These are phyloP conservation scores for Sinopyrophorus schimmeli DNA, from an alignment of 2,888 invertebrate genomes.

Conservation along the genomic window DNA sequence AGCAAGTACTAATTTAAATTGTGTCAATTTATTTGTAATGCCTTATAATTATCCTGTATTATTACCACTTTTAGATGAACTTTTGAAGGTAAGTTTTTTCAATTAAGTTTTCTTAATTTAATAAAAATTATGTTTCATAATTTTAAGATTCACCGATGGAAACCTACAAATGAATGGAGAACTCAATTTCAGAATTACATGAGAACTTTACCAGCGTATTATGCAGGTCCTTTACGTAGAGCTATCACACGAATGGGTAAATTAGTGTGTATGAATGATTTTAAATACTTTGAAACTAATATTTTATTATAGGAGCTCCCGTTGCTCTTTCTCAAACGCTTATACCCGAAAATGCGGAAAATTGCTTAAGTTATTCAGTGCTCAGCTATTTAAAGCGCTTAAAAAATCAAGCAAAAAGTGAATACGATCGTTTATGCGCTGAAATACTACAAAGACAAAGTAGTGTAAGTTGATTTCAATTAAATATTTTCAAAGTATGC, in stretches of 20 bases:
- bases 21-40: slow-evolving; percentile 96
- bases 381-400: slow-evolving; percentile 93
- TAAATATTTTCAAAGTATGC: too few relatives aligned
- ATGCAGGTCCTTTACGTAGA: slow-evolving; percentile 83
- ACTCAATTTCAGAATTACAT: slow-evolving; percentile 92
- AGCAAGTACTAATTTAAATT: slow-evolving; percentile 89
- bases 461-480: slow-evolving; percentile 49
- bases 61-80: slow-evolving; percentile 87
- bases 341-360: slow-evolving; percentile 91
- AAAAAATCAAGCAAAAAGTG: slow-evolving; percentile 91
- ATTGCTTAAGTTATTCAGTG: slow-evolving; percentile 89
- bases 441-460: slow-evolving; percentile 71
- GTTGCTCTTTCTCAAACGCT: slow-evolving; percentile 79
- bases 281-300: slow-evolving; percentile 3
- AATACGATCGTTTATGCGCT: slow-evolving; percentile 84
- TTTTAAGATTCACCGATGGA: slow-evolving; percentile 87
- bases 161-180: slow-evolving; percentile 91
- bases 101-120: slow-evolving; percentile 2
- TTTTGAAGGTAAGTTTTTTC: slow-evolving; percentile 72
- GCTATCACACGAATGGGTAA: slow-evolving; percentile 86
- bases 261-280: too few relatives aligned
- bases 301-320: slow-evolving; percentile 61
- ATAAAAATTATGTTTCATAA: slow-evolving; percentile 46
- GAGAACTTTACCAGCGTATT: slow-evolving; percentile 96
- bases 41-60: slow-evolving; percentile 98